phyloP scores from a whole-genome alignment of 2,797 vertebrate species.

The Poecilia velifera region DNA sequence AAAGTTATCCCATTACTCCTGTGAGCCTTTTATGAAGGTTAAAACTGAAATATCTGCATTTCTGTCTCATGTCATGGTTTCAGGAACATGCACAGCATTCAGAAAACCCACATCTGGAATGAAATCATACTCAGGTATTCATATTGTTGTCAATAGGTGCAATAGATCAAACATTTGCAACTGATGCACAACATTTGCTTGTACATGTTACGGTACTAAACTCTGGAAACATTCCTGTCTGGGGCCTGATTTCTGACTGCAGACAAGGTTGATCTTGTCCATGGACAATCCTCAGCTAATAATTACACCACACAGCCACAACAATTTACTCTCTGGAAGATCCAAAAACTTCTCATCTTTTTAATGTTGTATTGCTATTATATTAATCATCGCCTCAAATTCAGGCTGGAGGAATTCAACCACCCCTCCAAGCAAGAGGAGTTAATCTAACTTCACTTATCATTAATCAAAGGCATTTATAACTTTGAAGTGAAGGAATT shows the following conservation, averaged over 20 bases:
- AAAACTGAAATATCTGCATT: constrained; percentile 26
- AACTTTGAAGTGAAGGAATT: no score
- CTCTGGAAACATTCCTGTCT: neutral
- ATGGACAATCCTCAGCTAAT: neutral
- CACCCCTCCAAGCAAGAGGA: neutral
- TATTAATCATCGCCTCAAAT: neutral
- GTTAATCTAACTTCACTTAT: no score
- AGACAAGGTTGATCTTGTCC: constrained; percentile 3
- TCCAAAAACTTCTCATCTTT: neutral
- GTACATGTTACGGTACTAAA: neutral
- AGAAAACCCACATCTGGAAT: neutral
- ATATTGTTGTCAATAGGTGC: neutral
- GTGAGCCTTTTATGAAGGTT: constrained; percentile 9
- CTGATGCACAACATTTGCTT: neutral
- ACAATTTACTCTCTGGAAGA: neutral
- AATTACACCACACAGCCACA: no score
- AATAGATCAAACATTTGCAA: neutral
- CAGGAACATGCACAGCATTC: neutral
- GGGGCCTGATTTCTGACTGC: neutral
- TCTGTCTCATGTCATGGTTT: neutral
- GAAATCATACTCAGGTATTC: neutral
- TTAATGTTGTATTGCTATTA: neutral
- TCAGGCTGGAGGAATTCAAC: neutral
- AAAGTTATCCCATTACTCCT: constrained; percentile 18
- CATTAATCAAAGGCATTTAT: no score